Conservation (phyloP, 2,797 vertebrate genomes). For the Dicrostonyx torquatus region DNA sequence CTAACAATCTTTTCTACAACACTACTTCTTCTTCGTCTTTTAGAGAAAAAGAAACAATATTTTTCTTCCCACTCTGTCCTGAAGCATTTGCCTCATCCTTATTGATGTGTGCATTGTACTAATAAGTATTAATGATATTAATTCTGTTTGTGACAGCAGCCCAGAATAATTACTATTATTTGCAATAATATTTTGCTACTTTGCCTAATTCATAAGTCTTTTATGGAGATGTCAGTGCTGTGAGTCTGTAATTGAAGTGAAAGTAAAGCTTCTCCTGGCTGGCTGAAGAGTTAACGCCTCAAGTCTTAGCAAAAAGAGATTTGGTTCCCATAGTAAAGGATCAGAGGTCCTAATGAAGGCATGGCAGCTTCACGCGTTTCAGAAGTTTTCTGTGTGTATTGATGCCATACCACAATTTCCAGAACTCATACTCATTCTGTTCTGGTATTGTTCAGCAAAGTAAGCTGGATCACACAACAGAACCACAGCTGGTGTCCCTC, state of each 20-base stretch:
- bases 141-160: slow-evolving; percentile 61
- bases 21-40: slow-evolving; percentile 41
- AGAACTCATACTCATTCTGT: background rate
- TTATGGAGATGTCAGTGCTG: background rate
- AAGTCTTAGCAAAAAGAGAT: background rate
- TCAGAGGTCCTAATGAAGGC: background rate
- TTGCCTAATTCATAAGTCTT: slow-evolving; percentile 32
- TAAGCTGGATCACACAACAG: background rate
- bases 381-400: background rate
- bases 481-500: background rate
- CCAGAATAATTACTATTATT: slow-evolving; percentile 67
- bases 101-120: slow-evolving; percentile 56
- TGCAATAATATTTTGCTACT: slow-evolving; percentile 61
- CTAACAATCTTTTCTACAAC: slow-evolving; percentile 9
- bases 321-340: background rate
- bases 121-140: slow-evolving; percentile 64
- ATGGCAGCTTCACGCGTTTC: background rate
- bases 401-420: background rate
- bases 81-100: slow-evolving; percentile 9
- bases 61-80: slow-evolving; percentile 27
- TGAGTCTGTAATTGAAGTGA: slow-evolving; percentile 26
- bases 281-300: background rate
- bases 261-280: background rate
- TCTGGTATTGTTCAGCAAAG: background rate
- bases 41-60: background rate